phyloP scores from a whole-genome alignment of 2,113 vertebrate genomes.

The Ceyx cyanopectus region DNA sequence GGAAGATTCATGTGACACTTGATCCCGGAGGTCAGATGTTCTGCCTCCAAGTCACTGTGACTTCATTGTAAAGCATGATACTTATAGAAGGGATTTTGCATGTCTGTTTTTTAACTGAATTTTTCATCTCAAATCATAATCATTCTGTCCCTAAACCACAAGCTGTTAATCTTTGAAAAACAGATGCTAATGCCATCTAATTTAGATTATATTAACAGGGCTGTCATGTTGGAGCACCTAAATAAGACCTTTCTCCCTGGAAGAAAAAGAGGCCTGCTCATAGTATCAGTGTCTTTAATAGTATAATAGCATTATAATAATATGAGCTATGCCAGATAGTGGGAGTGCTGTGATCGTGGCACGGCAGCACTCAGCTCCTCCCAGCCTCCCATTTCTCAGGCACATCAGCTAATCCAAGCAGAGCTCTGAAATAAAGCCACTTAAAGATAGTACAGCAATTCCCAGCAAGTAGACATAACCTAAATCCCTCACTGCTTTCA shows the following conservation, averaged over 20 bases:
- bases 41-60: background rate
- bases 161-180: background rate
- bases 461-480: background rate
- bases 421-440: background rate
- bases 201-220: background rate
- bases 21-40: background rate
- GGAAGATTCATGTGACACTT: background rate
- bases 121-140: background rate
- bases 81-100: background rate
- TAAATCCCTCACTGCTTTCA: background rate
- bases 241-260: background rate
- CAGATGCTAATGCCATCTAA: background rate
- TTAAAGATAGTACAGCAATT: background rate
- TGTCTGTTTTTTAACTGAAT: background rate
- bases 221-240: background rate
- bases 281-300: background rate
- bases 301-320: background rate
- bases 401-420: fast-evolving
- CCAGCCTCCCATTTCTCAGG: background rate
- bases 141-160: background rate
- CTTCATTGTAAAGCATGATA: background rate
- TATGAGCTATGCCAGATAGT: background rate
- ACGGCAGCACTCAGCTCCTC: background rate
- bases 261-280: background rate
- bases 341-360: background rate